Evolutionary conservation across 2,888 invertebrate genomes (phyloP).

Genomic region (Diogma glabrata): DNA sequence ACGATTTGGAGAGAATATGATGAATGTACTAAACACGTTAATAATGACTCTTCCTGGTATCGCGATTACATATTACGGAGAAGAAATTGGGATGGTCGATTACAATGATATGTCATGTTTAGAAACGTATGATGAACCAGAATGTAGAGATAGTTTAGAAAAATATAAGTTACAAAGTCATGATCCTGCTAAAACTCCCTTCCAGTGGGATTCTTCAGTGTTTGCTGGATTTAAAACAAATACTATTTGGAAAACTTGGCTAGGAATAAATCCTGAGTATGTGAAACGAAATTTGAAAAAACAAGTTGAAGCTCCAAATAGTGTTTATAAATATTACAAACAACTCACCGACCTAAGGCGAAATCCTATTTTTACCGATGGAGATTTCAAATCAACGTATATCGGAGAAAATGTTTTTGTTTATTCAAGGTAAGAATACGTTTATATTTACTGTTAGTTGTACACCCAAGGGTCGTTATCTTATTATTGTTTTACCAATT

Average conservation of each 20-base stretch:
- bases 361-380: conserved; percentile 37
- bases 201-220: conserved; percentile 55
- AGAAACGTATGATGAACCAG: conserved; percentile 47
- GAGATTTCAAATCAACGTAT: conserved; percentile 41
- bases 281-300: conserved; percentile 43
- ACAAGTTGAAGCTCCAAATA: conserved; percentile 38
- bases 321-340: conserved; percentile 52
- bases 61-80: conserved; percentile 77
- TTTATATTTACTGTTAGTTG: too few relatives aligned
- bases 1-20: conserved; percentile 52
- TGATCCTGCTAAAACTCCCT: conserved; percentile 69
- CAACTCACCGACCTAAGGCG: conserved; percentile 37
- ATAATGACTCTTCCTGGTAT: conserved; percentile 72
- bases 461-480: too few relatives aligned
- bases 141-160: conserved; percentile 42
- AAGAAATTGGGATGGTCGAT: conserved; percentile 64
- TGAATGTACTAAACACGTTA: conserved; percentile 74
- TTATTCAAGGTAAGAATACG: too few relatives aligned
- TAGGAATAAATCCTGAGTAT: conserved; percentile 54
- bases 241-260: conserved; percentile 46
- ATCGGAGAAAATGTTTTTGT: conserved; percentile 41
- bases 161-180: conserved; percentile 44
- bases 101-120: conserved; percentile 39
- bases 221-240: conserved; percentile 44
- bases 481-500: too few relatives aligned